A percentile compares a stretch with the other conserved stretches of the same genome.
Evolutionary conservation across 2,113 vertebrate species (phyloP).

Genomic region (Holacanthus passer): DNA sequence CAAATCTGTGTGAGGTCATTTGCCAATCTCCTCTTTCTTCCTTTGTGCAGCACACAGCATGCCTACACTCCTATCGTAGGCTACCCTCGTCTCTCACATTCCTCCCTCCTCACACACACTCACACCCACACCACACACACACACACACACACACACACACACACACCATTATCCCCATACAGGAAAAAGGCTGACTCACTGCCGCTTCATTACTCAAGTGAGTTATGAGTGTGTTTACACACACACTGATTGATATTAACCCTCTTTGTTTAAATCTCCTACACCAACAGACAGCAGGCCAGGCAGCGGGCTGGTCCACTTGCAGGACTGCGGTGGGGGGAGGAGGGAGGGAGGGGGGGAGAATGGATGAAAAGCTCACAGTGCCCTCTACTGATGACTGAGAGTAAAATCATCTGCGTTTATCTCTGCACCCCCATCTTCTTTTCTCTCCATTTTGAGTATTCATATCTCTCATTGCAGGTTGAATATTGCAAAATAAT

Average conservation of each 20-base stretch:
- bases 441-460: background rate
- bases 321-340: constrained; percentile 30
- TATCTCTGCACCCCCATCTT: background rate
- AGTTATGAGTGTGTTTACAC: constrained; percentile 77
- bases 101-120: background rate
- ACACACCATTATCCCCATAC: constrained; percentile 37
- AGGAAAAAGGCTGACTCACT: constrained; percentile 76
- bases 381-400: constrained; percentile 82
- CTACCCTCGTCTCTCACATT: constrained; percentile 52
- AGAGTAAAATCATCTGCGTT: constrained; percentile 21
- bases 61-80: constrained; percentile 46
- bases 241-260: constrained; percentile 80
- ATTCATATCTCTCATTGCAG: background rate
- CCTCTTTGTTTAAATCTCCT: constrained; percentile 79
- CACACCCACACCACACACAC: background rate
- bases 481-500: background rate
- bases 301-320: constrained; percentile 53
- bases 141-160: constrained; percentile 28
- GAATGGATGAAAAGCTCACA: constrained; percentile 78
- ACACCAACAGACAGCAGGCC: constrained; percentile 57
- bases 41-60: constrained; percentile 54
- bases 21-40: constrained; percentile 43
- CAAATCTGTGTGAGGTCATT: constrained; percentile 48
- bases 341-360: background rate
- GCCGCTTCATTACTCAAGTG: constrained; percentile 77